Evolutionary conservation across 2,888 invertebrate species (phyloP).

Genomic region (Caenorhabditis doughertyi): DNA sequence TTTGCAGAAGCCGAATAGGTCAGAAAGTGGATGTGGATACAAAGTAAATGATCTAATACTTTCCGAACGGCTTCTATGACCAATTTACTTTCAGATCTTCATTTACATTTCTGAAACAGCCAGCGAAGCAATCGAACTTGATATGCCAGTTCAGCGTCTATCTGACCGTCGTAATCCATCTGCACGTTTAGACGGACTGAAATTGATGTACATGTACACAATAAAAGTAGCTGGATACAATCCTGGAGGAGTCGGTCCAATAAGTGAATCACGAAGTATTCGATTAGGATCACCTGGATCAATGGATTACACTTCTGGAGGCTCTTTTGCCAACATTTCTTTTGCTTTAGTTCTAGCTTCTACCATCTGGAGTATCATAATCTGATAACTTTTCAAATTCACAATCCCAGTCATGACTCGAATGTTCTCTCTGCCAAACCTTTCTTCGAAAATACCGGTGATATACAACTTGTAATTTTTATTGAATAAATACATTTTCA

Average conservation of each 20-base stretch:
- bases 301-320: slow-evolving; percentile 43
- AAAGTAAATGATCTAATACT: slow-evolving; percentile 36
- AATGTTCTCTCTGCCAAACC: slow-evolving; percentile 49
- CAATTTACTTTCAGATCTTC: slow-evolving; percentile 68
- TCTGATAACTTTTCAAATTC: background rate
- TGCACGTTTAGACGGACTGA: slow-evolving; percentile 78
- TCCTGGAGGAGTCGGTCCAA: slow-evolving; percentile 78
- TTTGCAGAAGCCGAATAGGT: slow-evolving; percentile 59
- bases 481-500: slow-evolving; percentile 20
- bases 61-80: background rate
- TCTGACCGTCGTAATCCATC: slow-evolving; percentile 74
- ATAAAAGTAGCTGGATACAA: slow-evolving; percentile 79
- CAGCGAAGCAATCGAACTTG: slow-evolving; percentile 70
- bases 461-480: slow-evolving; percentile 44
- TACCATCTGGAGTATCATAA: background rate
- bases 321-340: background rate
- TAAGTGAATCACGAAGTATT: slow-evolving; percentile 70
- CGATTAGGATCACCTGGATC: slow-evolving; percentile 71
- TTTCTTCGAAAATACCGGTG: slow-evolving; percentile 49
- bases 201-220: slow-evolving; percentile 78
- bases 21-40: slow-evolving; percentile 69
- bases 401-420: slow-evolving; percentile 36
- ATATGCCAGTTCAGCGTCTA: slow-evolving; percentile 73
- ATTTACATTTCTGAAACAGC: slow-evolving; percentile 72
- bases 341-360: too few relatives aligned